These are phyloP conservation scores for Elgaria multicarinata DNA, from an alignment of 2,113 vertebrate species.

Conservation along the genomic window DNA sequence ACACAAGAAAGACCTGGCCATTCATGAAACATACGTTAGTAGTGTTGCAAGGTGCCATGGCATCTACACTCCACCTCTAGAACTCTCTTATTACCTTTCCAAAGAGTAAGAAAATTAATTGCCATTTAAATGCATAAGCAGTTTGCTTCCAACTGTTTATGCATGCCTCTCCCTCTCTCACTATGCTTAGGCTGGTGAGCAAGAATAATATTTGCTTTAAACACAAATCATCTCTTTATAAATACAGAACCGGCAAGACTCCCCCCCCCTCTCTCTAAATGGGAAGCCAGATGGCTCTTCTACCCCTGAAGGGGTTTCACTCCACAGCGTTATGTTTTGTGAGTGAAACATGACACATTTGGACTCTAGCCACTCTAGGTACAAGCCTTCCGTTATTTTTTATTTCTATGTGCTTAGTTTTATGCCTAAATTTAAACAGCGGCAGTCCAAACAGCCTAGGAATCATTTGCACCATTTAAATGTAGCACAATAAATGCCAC, in stretches of 20 bases:
- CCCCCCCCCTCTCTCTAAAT: constrained; percentile 42
- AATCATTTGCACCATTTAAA: constrained; percentile 55
- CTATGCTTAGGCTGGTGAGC: constrained; percentile 58
- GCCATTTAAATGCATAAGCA: constrained; percentile 67
- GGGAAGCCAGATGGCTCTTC: constrained; percentile 68
- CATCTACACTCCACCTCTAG: not conserved
- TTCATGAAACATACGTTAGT: not conserved
- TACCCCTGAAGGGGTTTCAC: constrained; percentile 50
- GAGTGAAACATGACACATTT: constrained; percentile 43
- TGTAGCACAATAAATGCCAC: constrained; percentile 22
- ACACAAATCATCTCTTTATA: constrained; percentile 69
- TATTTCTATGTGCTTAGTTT: constrained; percentile 65
- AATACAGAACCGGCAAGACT: constrained; percentile 69
- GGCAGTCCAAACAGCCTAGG: constrained; percentile 39
- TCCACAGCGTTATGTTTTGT: constrained; percentile 42
- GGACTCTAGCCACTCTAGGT: constrained; percentile 44
- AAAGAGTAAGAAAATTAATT: constrained; percentile 66
- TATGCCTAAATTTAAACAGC: constrained; percentile 55
- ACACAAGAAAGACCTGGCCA: not conserved
- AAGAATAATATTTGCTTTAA: constrained; percentile 67
- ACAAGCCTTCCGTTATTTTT: constrained; percentile 47
- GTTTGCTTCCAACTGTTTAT: constrained; percentile 53
- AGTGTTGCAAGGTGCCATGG: not conserved
- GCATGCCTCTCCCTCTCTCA: constrained; percentile 37
- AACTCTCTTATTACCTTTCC: constrained; percentile 45